Conservation (phyloP, 2,797 vertebrate genomes). For the Schizopygopsis pylzovi region DNA sequence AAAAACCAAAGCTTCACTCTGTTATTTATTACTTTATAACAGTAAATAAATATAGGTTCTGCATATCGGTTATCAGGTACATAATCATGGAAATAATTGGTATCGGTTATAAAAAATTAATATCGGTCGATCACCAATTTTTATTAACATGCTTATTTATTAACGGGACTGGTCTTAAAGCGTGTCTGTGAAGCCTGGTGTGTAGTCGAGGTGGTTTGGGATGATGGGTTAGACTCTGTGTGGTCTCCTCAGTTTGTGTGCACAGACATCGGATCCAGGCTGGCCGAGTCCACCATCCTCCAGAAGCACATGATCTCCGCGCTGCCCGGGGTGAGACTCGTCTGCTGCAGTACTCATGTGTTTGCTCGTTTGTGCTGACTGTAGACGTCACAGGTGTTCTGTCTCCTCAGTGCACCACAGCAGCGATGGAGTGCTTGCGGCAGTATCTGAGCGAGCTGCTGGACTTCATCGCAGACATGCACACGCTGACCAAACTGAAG, state of each 20-base stretch:
- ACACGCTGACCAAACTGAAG: slow-evolving; percentile 96
- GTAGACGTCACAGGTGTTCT: slow-evolving; percentile 37
- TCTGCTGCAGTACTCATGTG: neutral
- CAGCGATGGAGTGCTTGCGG: slow-evolving; percentile 97
- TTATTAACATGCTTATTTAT: too few relatives aligned
- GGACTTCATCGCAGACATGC: slow-evolving; percentile 99
- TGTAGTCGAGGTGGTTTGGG: too few relatives aligned
- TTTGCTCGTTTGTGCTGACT: neutral
- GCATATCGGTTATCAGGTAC: too few relatives aligned
- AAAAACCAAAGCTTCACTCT: too few relatives aligned
- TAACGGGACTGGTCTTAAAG: too few relatives aligned
- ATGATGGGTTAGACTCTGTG: neutral
- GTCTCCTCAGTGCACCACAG: slow-evolving; percentile 90
- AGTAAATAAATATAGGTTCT: too few relatives aligned
- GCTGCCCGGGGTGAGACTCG: slow-evolving; percentile 88
- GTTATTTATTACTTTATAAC: too few relatives aligned
- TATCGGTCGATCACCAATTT: too few relatives aligned
- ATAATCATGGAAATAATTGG: too few relatives aligned
- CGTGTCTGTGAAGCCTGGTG: too few relatives aligned
- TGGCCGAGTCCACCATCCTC: slow-evolving; percentile 96
- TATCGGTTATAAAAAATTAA: too few relatives aligned
- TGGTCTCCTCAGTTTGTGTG: slow-evolving; percentile 90
- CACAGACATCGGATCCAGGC: slow-evolving; percentile 93
- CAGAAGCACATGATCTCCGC: slow-evolving; percentile 98
- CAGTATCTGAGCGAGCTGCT: slow-evolving; percentile 94